Evolutionary conservation across 2,113 vertebrate genomes (phyloP).

Genomic region (Eubucco bourcierii): DNA sequence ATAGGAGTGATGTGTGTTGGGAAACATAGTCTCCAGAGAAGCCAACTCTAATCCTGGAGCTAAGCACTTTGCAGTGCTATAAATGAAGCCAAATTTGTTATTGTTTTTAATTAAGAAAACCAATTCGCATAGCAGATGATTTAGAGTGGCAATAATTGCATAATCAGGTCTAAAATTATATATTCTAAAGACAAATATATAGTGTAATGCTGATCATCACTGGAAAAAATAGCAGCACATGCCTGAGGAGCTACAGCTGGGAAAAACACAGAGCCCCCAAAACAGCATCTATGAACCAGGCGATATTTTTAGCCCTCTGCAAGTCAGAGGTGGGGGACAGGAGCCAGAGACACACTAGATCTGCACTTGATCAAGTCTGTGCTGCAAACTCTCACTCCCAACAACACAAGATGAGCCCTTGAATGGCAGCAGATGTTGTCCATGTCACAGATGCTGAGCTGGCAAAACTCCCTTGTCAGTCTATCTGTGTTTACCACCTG

Average conservation of each 20-base stretch:
- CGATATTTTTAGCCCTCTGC: conserved; percentile 19
- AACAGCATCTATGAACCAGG: conserved; percentile 8
- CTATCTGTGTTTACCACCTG: background rate
- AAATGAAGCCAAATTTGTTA: background rate
- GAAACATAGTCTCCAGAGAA: background rate
- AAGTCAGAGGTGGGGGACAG: background rate
- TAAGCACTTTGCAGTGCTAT: background rate
- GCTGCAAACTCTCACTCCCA: background rate
- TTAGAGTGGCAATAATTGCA: background rate
- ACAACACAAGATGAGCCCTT: background rate
- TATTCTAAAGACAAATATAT: background rate
- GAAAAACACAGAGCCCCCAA: background rate
- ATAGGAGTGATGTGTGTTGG: background rate
- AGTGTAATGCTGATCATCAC: background rate
- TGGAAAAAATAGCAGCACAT: conserved; percentile 19
- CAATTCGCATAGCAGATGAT: background rate
- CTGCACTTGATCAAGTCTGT: background rate
- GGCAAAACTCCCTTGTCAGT: background rate
- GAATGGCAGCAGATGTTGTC: background rate
- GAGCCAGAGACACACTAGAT: background rate
- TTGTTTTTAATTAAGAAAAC: background rate
- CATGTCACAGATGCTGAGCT: background rate
- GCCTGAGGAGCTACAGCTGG: background rate
- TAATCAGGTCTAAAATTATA: conserved; percentile 6
- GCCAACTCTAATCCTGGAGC: background rate